A percentile compares a stretch with the other conserved stretches of the same genome.
These are phyloP conservation scores for Crypturellus undulatus DNA, from an alignment of 2,113 vertebrate species.

Conservation along the genomic window DNA sequence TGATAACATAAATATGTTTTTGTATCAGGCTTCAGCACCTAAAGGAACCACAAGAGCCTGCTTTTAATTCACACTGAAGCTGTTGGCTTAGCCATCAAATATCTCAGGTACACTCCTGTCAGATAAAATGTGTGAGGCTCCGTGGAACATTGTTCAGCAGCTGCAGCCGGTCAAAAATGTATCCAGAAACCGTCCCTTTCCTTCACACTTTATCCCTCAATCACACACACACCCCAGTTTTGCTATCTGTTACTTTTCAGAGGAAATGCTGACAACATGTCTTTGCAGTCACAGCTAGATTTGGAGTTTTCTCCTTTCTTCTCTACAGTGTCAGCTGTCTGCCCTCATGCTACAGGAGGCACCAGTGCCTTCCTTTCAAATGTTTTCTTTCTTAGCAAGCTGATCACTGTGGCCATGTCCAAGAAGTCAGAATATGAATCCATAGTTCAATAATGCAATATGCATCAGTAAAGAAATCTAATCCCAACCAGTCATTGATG, in stretches of 20 bases:
- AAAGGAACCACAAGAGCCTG: neutral
- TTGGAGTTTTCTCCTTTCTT: neutral
- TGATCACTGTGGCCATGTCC: neutral
- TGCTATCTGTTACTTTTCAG: neutral
- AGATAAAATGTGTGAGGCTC: neutral
- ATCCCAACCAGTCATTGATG: neutral
- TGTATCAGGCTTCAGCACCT: neutral
- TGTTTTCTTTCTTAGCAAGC: neutral
- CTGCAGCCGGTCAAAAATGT: neutral
- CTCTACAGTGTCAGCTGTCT: neutral
- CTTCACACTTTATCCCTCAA: neutral
- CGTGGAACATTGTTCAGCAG: neutral
- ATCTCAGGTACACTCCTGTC: neutral
- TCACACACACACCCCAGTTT: neutral
- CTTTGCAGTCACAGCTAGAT: neutral
- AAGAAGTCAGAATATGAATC: neutral
- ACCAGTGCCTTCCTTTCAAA: neutral
- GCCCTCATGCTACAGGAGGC: neutral
- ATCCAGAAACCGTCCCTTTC: neutral
- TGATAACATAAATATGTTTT: neutral
- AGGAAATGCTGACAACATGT: neutral
- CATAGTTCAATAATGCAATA: neutral
- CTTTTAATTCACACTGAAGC: neutral
- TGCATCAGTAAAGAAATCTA: neutral
- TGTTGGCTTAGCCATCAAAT: neutral